phyloP scores from a whole-genome alignment of 1,140 invertebrate genomes.

The Tribolium madens region DNA sequence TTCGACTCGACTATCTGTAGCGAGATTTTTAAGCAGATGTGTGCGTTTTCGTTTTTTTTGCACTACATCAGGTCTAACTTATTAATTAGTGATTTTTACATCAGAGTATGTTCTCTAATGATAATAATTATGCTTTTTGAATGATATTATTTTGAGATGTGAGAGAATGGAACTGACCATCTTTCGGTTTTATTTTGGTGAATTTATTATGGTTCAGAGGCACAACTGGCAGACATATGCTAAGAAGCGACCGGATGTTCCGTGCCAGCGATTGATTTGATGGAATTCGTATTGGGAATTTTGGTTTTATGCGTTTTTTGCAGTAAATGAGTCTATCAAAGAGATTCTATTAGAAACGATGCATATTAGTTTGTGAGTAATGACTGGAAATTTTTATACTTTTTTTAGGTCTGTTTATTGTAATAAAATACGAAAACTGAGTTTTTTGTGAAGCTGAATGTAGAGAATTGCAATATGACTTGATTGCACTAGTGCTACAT shows the following conservation, averaged over 20 bases:
- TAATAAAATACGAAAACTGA: no score
- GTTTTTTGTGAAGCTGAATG: no score
- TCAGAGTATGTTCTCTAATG: no score
- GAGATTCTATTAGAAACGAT: neutral
- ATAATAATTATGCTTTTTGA: no score
- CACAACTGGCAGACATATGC: slow-evolving; percentile 64
- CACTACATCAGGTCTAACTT: no score
- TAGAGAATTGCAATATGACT: no score
- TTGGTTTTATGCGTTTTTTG: slow-evolving; percentile 8
- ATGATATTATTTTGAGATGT: no score
- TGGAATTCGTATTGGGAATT: slow-evolving; percentile 60
- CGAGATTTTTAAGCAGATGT: neutral
- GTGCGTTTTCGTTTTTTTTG: no score
- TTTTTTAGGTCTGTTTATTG: no score
- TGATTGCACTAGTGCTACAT: no score
- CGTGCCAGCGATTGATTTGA: slow-evolving; percentile 63
- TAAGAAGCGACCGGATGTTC: slow-evolving; percentile 60
- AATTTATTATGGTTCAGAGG: slow-evolving; percentile 54
- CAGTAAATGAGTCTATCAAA: neutral
- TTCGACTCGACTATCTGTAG: neutral
- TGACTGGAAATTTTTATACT: neutral
- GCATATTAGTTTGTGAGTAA: neutral
- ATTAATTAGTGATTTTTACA: neutral
- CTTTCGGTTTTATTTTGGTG: slow-evolving; percentile 51
- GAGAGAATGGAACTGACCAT: slow-evolving; percentile 50